Conservation (phyloP, 2,113 vertebrate species). For the Rhabdornis inornatus region DNA sequence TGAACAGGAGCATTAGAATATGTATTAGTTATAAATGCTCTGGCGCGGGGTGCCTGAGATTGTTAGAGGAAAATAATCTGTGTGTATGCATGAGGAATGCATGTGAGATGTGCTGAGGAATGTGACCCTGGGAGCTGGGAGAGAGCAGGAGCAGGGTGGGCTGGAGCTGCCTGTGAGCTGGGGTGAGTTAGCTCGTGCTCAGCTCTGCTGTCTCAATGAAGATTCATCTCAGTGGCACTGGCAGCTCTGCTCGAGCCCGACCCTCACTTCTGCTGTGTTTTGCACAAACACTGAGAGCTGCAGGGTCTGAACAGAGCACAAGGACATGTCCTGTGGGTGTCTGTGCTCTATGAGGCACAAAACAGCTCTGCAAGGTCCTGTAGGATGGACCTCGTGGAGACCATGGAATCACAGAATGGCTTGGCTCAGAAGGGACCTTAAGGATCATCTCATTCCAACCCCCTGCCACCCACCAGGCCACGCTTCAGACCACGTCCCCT, state of each 20-base stretch:
- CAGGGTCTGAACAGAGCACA: fast-evolving
- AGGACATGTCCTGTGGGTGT: fast-evolving
- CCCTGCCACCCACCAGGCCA: neutral
- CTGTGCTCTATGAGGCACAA: neutral
- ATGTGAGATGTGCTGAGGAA: neutral
- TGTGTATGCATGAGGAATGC: neutral
- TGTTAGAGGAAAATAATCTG: neutral
- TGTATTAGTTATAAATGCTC: conserved; percentile 40
- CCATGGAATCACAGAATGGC: neutral
- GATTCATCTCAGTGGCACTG: neutral
- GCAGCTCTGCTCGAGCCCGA: neutral
- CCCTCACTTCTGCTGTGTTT: neutral
- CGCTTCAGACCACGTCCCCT: neutral
- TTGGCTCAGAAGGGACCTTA: neutral
- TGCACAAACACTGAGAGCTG: fast-evolving
- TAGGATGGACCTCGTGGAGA: fast-evolving
- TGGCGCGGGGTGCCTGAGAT: neutral
- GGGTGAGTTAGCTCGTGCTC: fast-evolving
- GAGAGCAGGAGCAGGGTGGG: fast-evolving
- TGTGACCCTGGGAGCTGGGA: neutral
- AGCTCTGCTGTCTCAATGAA: fast-evolving
- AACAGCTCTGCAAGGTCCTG: neutral
- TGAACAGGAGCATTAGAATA: conserved; percentile 24
- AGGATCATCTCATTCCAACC: neutral
- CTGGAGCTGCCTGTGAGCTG: neutral